A percentile compares a stretch with the other conserved stretches of the same genome.
These are phyloP conservation scores for Synanthedon tipuliformis DNA, from an alignment of 2,888 invertebrate species.

Conservation along the genomic window DNA sequence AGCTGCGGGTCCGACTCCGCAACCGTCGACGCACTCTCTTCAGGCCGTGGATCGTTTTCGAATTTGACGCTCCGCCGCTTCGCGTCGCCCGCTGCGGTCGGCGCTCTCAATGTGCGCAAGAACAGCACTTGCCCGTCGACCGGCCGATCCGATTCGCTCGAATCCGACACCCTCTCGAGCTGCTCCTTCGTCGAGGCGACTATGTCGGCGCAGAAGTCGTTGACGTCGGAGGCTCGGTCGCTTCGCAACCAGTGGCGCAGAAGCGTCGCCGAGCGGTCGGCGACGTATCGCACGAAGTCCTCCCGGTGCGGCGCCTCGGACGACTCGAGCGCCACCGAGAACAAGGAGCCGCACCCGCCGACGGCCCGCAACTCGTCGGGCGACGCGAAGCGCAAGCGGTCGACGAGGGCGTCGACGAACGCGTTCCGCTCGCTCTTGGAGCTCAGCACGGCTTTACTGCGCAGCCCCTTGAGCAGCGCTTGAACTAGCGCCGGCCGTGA, in stretches of 20 bases:
- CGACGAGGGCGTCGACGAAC: slow-evolving; percentile 44
- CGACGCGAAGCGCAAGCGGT: not conserved
- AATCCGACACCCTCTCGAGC: slow-evolving; percentile 45
- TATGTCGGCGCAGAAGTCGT: not conserved
- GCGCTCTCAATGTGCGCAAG: slow-evolving; percentile 29
- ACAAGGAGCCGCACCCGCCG: not conserved
- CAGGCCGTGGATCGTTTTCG: slow-evolving; percentile 17
- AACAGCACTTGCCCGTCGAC: slow-evolving; percentile 42
- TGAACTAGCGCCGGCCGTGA: too few relatives aligned
- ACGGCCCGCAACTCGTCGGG: not conserved
- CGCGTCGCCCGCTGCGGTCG: slow-evolving; percentile 23
- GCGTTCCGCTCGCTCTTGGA: slow-evolving; percentile 77
- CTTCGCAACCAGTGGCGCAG: not conserved
- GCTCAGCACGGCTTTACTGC: slow-evolving; percentile 66
- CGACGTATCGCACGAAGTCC: not conserved
- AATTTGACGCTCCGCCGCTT: slow-evolving; percentile 34
- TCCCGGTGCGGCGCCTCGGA: not conserved
- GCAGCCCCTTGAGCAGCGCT: slow-evolving; percentile 57
- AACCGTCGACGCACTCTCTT: not conserved
- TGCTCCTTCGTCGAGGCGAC: slow-evolving; percentile 11
- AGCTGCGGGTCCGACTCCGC: not conserved
- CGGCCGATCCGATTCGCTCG: slow-evolving; percentile 46
- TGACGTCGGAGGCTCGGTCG: too few relatives aligned
- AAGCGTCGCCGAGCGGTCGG: not conserved
- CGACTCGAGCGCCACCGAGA: not conserved